phyloP scores from a whole-genome alignment of 2,797 vertebrate genomes.

The Neostethus bicornis region DNA sequence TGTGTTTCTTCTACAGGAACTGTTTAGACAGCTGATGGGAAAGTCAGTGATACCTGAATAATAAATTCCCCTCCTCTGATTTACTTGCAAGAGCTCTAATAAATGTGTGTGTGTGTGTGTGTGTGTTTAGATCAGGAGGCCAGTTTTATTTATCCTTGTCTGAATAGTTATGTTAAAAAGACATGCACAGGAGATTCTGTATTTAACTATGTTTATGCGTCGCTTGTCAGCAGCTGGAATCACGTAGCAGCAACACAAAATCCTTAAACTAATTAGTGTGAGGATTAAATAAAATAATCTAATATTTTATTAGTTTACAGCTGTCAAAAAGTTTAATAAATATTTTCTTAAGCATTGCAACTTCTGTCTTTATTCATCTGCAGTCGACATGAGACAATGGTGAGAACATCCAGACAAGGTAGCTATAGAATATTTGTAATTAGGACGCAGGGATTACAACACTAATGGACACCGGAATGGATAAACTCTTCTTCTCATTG shows the following conservation, averaged over 20 bases:
- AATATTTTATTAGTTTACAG: too few relatives aligned
- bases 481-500: slow-evolving; percentile 29
- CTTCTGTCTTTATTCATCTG: slow-evolving; percentile 2
- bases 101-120: too few relatives aligned
- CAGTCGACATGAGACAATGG: slow-evolving; percentile 9
- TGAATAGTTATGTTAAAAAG: slow-evolving; percentile 3
- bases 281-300: too few relatives aligned
- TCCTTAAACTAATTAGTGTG: slow-evolving; percentile 6
- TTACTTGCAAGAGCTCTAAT: slow-evolving; percentile 30
- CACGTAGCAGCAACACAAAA: slow-evolving; percentile 8
- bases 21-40: slow-evolving; percentile 50
- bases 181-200: neutral
- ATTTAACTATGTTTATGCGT: neutral
- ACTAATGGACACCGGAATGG: slow-evolving; percentile 47
- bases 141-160: slow-evolving; percentile 23
- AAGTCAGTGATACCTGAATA: slow-evolving; percentile 31
- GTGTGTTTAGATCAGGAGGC: slow-evolving; percentile 2
- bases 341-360: too few relatives aligned
- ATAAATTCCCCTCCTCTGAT: slow-evolving; percentile 26
- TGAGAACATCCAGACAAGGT: slow-evolving; percentile 8
- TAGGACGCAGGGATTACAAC: slow-evolving; percentile 44
- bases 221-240: neutral
- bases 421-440: slow-evolving; percentile 17
- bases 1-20: slow-evolving; percentile 48
- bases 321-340: too few relatives aligned